phyloP scores from a whole-genome alignment of 1,140 invertebrate genomes.

The Orius laevigatus region DNA sequence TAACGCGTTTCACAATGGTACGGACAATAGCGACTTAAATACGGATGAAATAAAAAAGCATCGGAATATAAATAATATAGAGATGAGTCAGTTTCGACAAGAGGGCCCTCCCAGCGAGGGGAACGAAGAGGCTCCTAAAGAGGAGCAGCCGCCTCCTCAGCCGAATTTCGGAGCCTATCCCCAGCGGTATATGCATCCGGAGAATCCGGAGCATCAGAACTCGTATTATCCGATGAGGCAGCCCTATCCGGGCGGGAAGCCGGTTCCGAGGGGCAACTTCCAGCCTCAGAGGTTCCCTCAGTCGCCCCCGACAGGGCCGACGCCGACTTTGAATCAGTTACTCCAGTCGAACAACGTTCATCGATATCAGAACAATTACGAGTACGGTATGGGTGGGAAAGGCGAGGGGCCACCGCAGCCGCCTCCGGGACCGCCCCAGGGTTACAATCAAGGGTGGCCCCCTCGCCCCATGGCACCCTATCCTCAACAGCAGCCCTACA shows the following conservation, averaged over 20 bases:
- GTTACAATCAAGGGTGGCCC: constrained; percentile 21
- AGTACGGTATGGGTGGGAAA: constrained; percentile 28
- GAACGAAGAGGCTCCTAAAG: constrained; percentile 24
- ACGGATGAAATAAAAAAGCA: too few species aligned
- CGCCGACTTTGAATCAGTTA: constrained; percentile 78
- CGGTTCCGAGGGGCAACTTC: constrained; percentile 21
- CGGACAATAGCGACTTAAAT: constrained; percentile 26
- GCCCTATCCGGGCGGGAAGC: constrained; percentile 20
- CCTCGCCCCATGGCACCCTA: constrained; percentile 31
- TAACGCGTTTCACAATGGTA: constrained; percentile 26
- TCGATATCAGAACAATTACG: constrained; percentile 34
- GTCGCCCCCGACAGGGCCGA: constrained; percentile 64
- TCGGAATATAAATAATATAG: constrained; percentile 20
- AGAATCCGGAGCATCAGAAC: constrained; percentile 16
- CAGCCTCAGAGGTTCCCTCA: constrained; percentile 32
- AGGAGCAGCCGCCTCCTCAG: constrained; percentile 27
- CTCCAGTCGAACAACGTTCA: constrained; percentile 57
- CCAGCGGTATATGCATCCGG: constrained; percentile 13
- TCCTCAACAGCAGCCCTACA: constrained; percentile 31
- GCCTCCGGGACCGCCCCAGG: constrained; percentile 12
- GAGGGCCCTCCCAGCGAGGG: constrained; percentile 30
- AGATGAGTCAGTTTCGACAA: constrained; percentile 37
- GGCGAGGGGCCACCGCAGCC: constrained; percentile 20
- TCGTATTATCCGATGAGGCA: constrained; percentile 23
- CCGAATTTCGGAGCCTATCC: constrained; percentile 23